Percentiles rank a stretch among this genome's conserved stretches.
phyloP scores from a whole-genome alignment of 2,888 invertebrate genomes.

The Eurois occulta region DNA sequence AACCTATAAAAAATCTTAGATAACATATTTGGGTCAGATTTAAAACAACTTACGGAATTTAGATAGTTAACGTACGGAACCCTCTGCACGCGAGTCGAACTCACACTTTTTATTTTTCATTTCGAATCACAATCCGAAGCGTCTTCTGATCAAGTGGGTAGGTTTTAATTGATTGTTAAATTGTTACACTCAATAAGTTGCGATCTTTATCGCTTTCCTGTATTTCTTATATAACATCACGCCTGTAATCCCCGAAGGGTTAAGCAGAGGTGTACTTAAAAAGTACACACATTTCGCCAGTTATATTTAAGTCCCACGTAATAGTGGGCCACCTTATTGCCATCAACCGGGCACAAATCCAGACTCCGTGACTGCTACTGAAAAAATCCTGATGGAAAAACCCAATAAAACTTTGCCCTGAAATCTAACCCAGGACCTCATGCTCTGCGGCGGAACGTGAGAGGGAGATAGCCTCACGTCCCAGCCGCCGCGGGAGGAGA shows the following conservation, averaged over 20 bases:
- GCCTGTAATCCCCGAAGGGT: neutral
- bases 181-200: constrained; percentile 7
- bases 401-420: neutral
- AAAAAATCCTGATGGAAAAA: neutral
- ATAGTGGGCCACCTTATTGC: neutral
- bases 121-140: neutral
- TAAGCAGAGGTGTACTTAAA: neutral
- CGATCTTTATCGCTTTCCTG: neutral
- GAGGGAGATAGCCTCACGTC: too few species aligned
- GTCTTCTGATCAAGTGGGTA: neutral
- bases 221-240: neutral
- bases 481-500: too few species aligned
- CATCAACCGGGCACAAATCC: neutral
- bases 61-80: too few species aligned
- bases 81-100: too few species aligned
- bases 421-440: neutral
- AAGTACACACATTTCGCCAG: neutral
- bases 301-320: neutral
- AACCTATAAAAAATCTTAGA: too few species aligned
- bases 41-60: too few species aligned
- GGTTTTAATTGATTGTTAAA: constrained; percentile 39
- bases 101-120: too few species aligned
- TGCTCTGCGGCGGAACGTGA: too few species aligned
- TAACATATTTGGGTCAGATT: too few species aligned
- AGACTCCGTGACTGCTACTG: neutral